Evolutionary conservation across 2,888 invertebrate species (phyloP).

Genomic region (Cryptus armator): DNA sequence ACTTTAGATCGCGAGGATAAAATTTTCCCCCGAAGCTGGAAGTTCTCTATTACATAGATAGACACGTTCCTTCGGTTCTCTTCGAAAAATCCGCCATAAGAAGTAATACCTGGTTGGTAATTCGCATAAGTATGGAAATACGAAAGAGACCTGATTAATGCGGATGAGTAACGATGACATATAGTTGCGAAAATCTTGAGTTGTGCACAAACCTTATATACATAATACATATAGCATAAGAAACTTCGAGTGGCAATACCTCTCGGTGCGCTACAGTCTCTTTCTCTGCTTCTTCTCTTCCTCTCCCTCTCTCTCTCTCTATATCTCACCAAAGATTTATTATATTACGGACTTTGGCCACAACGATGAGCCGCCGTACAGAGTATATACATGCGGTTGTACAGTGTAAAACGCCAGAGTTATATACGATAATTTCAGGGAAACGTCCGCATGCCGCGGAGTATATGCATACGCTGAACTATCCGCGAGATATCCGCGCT

Average conservation of each 20-base stretch:
- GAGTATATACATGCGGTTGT: conserved; percentile 10
- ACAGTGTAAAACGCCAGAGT: conserved; percentile 40
- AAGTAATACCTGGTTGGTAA: conserved; percentile 14
- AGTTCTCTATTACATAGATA: not conserved
- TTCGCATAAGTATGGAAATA: conserved; percentile 31
- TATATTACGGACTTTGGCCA: conserved; percentile 37
- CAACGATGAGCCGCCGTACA: conserved; percentile 32
- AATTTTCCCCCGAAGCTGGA: not conserved
- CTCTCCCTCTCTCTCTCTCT: not conserved
- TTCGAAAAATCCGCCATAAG: conserved; percentile 3
- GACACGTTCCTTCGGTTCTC: not conserved
- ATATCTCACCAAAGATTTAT: conserved; percentile 36
- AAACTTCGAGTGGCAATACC: conserved; percentile 12
- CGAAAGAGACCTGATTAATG: conserved; percentile 66
- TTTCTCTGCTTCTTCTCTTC: not conserved
- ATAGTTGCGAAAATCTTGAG: conserved; percentile 72
- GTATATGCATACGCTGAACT: conserved; percentile 21
- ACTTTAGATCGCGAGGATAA: conserved; percentile 27
- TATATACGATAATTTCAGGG: conserved; percentile 66
- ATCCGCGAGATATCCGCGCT: conserved; percentile 26
- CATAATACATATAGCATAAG: conserved; percentile 12
- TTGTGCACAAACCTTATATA: conserved; percentile 8
- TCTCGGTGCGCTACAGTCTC: not conserved
- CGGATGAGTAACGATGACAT: conserved; percentile 72
- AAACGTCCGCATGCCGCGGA: conserved; percentile 61